phyloP scores from a whole-genome alignment of 2,113 vertebrate genomes.

The Labeo catla region DNA sequence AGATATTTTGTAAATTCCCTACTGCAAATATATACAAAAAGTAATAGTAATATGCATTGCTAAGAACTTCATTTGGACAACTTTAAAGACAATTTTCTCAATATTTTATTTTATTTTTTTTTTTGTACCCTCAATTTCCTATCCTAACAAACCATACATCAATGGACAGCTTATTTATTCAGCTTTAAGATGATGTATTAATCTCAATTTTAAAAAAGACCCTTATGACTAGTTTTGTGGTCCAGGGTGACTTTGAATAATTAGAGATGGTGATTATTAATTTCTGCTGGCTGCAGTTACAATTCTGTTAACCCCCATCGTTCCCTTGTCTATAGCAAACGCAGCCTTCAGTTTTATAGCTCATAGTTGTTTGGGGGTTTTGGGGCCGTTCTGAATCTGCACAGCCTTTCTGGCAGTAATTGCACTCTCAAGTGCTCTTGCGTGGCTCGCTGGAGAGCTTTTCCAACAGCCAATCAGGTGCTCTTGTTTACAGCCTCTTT shows the following conservation, averaged over 20 bases:
- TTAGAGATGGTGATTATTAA: not conserved
- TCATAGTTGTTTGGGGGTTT: not conserved
- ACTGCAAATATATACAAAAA: no score
- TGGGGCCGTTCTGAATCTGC: not conserved
- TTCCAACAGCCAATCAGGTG: constrained; percentile 27
- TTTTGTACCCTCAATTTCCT: no score
- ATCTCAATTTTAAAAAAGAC: no score
- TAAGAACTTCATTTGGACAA: no score
- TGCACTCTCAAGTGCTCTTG: constrained; percentile 16
- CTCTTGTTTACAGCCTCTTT: constrained; percentile 36
- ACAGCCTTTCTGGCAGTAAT: constrained; percentile 17
- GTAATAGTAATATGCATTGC: no score
- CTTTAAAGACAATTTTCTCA: no score
- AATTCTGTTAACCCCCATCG: not conserved
- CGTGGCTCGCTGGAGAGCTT: not conserved
- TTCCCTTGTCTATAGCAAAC: not conserved
- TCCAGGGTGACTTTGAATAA: not conserved
- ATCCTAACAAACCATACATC: no score
- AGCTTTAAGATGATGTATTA: no score
- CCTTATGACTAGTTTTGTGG: no score
- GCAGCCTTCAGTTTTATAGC: not conserved
- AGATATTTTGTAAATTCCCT: no score
- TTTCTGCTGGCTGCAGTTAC: not conserved
- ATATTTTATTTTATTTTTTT: no score
- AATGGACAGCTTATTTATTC: no score